Conservation (phyloP, 2,797 vertebrate species). For the Orestias chungarensis region DNA sequence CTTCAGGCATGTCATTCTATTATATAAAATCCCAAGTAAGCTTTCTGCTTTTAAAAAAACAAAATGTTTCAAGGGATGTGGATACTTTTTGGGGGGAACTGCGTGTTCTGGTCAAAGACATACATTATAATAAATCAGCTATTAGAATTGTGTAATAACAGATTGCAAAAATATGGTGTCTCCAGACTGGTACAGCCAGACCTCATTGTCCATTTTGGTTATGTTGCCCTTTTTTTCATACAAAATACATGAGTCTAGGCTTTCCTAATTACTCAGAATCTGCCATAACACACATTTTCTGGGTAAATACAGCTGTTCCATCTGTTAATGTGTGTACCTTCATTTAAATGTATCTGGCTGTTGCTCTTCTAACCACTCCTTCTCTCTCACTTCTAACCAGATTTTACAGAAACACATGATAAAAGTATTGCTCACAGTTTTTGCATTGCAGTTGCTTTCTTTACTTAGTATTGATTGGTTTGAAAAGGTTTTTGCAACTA, state of each 20-base stretch:
- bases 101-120: not conserved
- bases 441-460: not conserved
- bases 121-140: not conserved
- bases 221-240: not conserved
- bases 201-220: not conserved
- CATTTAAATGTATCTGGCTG: not conserved
- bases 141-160: not conserved
- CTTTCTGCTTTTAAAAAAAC: not conserved
- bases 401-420: not conserved
- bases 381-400: not conserved
- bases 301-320: not conserved
- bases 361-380: not conserved
- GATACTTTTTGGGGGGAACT: not conserved
- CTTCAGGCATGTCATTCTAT: not conserved
- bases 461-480: not conserved
- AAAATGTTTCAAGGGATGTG: not conserved
- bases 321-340: not conserved
- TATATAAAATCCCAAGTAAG: not conserved
- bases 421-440: not conserved
- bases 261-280: not conserved
- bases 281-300: not conserved
- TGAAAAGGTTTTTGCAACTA: not conserved
- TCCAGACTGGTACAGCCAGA: not conserved
- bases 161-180: not conserved
- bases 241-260: not conserved